These are phyloP conservation scores for Pomacea canaliculata DNA, from an alignment of 2,888 invertebrate species.

Conservation along the genomic window DNA sequence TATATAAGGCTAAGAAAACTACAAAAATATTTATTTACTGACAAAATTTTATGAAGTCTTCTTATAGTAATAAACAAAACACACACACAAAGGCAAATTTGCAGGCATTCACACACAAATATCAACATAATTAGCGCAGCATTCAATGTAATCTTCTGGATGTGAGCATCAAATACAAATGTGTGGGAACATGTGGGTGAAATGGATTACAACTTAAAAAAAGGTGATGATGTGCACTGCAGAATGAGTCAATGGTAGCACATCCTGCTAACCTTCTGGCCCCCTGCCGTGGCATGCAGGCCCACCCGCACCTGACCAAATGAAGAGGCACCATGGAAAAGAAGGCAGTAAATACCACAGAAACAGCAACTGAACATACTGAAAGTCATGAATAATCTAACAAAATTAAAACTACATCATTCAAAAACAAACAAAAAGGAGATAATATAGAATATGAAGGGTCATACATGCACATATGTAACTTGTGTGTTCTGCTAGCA, in stretches of 20 bases:
- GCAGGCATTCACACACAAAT: background rate
- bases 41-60: too few species aligned
- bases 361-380: background rate
- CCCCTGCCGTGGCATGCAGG: slow-evolving; percentile 2
- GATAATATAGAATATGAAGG: too few species aligned
- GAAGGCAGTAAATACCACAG: background rate
- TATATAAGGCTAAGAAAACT: too few species aligned
- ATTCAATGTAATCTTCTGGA: background rate
- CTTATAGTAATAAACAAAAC: background rate
- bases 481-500: background rate
- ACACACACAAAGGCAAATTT: background rate
- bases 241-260: too few species aligned
- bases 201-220: too few species aligned
- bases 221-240: too few species aligned
- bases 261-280: background rate
- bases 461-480: slow-evolving; percentile 1
- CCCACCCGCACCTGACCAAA: slow-evolving; percentile 5
- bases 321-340: background rate
- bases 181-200: too few species aligned
- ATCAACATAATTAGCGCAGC: background rate
- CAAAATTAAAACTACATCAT: background rate
- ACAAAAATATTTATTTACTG: too few species aligned
- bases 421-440: too few species aligned
- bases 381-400: background rate
- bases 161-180: too few species aligned